Evolutionary conservation across 2,888 invertebrate genomes (phyloP).

Genomic region (Mythimna vitellina): DNA sequence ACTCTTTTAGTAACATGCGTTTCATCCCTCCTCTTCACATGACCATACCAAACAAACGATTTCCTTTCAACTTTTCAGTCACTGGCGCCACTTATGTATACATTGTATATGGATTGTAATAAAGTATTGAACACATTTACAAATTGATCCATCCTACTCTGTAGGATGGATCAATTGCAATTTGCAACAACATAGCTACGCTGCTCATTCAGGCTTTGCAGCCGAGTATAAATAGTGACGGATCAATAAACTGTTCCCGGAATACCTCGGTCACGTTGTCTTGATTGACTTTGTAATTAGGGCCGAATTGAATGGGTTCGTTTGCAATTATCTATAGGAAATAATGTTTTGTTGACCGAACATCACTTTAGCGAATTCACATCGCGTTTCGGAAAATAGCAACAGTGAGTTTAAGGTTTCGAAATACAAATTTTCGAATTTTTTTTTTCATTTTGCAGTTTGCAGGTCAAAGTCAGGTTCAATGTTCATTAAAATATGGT

Average conservation of each 20-base stretch:
- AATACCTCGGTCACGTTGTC: conserved; percentile 36
- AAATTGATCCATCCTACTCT: not conserved
- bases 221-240: conserved; percentile 27
- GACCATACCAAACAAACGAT: too few relatives aligned
- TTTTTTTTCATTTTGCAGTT: too few relatives aligned
- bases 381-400: not conserved
- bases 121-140: too few relatives aligned
- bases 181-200: not conserved
- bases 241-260: conserved; percentile 38
- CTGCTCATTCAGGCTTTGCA: conserved; percentile 3
- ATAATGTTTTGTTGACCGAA: not conserved
- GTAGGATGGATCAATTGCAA: too few relatives aligned
- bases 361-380: not conserved
- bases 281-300: conserved; percentile 46
- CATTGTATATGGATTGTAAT: too few relatives aligned
- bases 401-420: not conserved
- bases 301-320: conserved; percentile 9
- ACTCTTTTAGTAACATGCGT: too few relatives aligned
- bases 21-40: too few relatives aligned
- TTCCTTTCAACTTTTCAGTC: too few relatives aligned
- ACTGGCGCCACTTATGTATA: too few relatives aligned
- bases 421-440: too few relatives aligned
- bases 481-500: too few relatives aligned
- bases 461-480: too few relatives aligned
- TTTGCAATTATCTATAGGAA: conserved; percentile 14